Base-by-base conservation (phyloP, 2,888 invertebrate species). In the Spilarctia lutea region DNA sequence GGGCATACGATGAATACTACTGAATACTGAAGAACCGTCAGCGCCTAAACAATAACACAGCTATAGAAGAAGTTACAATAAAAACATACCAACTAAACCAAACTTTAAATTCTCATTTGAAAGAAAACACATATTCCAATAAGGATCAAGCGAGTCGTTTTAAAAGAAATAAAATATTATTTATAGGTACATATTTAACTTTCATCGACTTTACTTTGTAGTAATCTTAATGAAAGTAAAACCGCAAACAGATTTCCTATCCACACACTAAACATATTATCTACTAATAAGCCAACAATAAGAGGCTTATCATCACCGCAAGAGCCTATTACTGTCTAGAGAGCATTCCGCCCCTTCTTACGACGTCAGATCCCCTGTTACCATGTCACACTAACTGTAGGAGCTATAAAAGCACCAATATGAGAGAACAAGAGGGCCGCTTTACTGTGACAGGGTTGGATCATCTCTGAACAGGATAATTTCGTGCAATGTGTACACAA, bases 231-330 rank as follows among this genome's bases (percentile, higher is more conserved):
- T 66, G 60, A 60, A 71, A 75, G 68, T 76, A 60, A 82, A 80
- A 83, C 86, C 85, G 81, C 88, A 87, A 86, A 83, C 90, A 90
- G 91, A 93, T 93, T 94, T 91, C 87, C 89, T 85, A 85, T 87
- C 87, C 85, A 86, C 87, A 86, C 86, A 89, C 87, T 93, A 93
- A 94, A 87, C 86, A 88, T 88, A 92, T 94, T 94, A 70, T 24
- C 60, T 63, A 86, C 89, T 96, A 95, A 96, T 94, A 93, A 95
- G 94, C 91, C 88, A 94, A 94, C 94, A 95, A 95, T 94, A 92
- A 93, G 94, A 93, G 92, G 92, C 91, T 93, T 92, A 91, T 91
- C 91, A 90, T 94, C 94, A 92, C 94, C 93, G 91, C 91, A 89
- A 93, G 93, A 94, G 93, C 94, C 92, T 93, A 94, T 94, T 94